Evolutionary conservation across 2,888 invertebrate genomes (phyloP), one percentile per base, ranked within the genome.

Genomic region (Leucozona laternaria): DNA sequence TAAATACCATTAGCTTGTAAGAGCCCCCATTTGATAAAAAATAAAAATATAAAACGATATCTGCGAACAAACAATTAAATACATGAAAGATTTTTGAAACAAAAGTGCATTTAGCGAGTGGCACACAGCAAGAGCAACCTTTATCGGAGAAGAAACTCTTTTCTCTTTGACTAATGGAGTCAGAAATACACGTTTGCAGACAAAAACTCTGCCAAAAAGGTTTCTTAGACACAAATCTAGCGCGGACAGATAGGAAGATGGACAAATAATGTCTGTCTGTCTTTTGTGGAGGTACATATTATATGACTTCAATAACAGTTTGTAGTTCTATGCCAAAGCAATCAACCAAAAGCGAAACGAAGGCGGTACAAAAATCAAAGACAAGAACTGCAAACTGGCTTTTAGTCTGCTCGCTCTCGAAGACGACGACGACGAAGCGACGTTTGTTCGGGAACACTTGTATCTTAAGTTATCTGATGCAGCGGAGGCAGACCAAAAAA

Each of bases 271-370:
- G 20, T 62, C 50, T 31, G 8, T 31, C 60, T 53, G 60, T 25
- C 45, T 66, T 45, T 48, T 62, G 20, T 43, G 25, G 17, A 17
- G n/a, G 62, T 15, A n/a, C n/a, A n/a, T n/a, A n/a, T n/a, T n/a
- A n/a, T n/a, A 25, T 66, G 66, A 50, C 62, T 64, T 53, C 75
- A 55, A 50, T 37, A 75, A 70, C 43, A 31, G 48, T 77, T 58
- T 68, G 73, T 66, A 58, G 76, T 71, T 84, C 76, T 80, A 66
- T 66, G 80, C 76, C 71, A 72, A 80, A 84, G 84, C 64, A 76
- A 84, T 75, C 79, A 75, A 64, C 68, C 62, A 70, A 70, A 71
- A 60, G 58, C 50, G 22, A 71, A 73, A 43, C 22, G 11, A 64
- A 71, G 2, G 7, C 20, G 1, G 13, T 13, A 50, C 8, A 48